Evolutionary conservation across 2,888 invertebrate species (phyloP).

Genomic region (Macaria liturata): DNA sequence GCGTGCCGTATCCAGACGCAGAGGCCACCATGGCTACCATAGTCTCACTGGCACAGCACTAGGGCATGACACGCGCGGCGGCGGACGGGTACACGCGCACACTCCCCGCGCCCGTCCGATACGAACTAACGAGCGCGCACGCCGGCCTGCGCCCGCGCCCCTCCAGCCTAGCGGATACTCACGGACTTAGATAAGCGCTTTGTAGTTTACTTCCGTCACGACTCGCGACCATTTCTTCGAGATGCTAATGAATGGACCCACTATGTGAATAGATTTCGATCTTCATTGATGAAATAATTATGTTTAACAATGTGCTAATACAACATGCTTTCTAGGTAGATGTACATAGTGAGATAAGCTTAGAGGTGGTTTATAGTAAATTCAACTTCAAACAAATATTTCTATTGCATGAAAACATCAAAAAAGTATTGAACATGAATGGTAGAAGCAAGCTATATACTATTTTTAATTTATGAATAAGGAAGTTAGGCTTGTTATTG

Average conservation of each 20-base stretch:
- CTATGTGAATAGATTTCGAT: conserved; percentile 23
- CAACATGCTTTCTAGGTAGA: too few species aligned
- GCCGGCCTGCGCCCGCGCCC: conserved; percentile 39
- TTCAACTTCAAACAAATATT: too few species aligned
- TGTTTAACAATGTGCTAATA: not conserved
- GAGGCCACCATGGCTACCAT: conserved; percentile 81
- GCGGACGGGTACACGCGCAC: conserved; percentile 66
- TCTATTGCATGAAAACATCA: too few species aligned
- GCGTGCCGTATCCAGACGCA: conserved; percentile 78
- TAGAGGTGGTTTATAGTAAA: too few species aligned
- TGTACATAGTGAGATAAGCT: too few species aligned
- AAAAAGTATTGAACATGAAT: too few species aligned
- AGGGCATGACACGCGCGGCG: conserved; percentile 34
- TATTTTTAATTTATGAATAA: too few species aligned
- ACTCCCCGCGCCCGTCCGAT: conserved; percentile 50
- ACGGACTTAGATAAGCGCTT: conserved; percentile 53
- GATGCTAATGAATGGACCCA: conserved; percentile 26
- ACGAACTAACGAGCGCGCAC: conserved; percentile 48
- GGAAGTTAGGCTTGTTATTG: too few species aligned
- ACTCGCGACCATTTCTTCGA: conserved; percentile 22
- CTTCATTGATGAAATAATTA: conserved; percentile 14
- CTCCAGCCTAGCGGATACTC: conserved; percentile 28
- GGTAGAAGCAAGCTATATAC: too few species aligned
- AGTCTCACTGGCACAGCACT: conserved; percentile 58
- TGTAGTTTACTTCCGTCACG: conserved; percentile 42